Percentiles rank a stretch among this genome's conserved stretches.
Conservation (phyloP, 2,888 invertebrate genomes). For the Thyatira batis region DNA sequence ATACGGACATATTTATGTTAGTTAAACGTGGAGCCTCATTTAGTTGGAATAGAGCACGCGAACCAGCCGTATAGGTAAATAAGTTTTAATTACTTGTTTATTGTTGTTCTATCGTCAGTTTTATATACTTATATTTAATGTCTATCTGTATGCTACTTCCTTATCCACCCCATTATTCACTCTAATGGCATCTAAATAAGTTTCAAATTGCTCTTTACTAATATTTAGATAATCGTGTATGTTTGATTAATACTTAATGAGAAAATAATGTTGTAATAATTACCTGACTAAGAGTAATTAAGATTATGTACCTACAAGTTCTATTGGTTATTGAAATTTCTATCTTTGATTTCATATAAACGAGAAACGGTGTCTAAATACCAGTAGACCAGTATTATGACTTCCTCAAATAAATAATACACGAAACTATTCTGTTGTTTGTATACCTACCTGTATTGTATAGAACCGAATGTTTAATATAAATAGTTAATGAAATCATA, state of each 20-base stretch:
- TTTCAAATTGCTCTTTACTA: background rate
- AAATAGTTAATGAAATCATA: background rate
- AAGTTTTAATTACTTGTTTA: constrained; percentile 64
- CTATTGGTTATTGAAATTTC: too few species aligned
- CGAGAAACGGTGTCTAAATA: background rate
- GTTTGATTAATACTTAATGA: too few species aligned
- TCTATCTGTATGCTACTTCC: background rate
- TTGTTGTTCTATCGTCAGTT: constrained; percentile 45
- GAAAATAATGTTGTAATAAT: too few species aligned
- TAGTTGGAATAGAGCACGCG: constrained; percentile 55
- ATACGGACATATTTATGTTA: constrained; percentile 50
- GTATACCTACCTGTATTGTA: too few species aligned
- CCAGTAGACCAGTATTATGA: background rate
- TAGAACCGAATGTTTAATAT: background rate
- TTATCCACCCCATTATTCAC: background rate
- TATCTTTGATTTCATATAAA: too few species aligned
- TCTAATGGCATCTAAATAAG: background rate
- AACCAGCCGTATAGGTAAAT: constrained; percentile 56
- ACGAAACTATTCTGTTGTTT: too few species aligned
- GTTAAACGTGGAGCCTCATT: constrained; percentile 48
- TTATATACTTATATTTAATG: constrained; percentile 8
- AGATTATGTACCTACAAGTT: too few species aligned
- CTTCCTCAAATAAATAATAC: background rate
- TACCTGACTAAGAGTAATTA: too few species aligned
- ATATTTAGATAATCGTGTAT: too few species aligned